Evolutionary conservation across 2,888 invertebrate species (phyloP).

Genomic region (Venusia cambrica): DNA sequence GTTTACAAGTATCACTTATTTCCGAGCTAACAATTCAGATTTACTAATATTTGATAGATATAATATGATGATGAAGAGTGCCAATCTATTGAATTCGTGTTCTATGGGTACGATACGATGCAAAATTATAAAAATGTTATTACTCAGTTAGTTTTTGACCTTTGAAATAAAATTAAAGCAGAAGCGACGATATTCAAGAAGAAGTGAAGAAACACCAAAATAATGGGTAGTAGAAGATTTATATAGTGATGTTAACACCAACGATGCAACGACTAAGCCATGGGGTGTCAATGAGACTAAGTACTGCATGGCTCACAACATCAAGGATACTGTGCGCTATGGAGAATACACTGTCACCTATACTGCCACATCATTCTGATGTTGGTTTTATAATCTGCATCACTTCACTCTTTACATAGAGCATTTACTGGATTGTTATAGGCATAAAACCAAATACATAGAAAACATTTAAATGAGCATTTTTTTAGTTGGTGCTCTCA

Average conservation of each 20-base stretch:
- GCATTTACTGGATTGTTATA: no score
- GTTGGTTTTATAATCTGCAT: not conserved
- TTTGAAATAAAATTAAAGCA: slow-evolving; percentile 41
- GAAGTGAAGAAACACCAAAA: slow-evolving; percentile 60
- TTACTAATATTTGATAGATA: slow-evolving; percentile 20
- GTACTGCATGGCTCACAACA: slow-evolving; percentile 67
- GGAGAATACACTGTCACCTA: slow-evolving; percentile 53
- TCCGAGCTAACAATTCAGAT: slow-evolving; percentile 27
- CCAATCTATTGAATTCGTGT: slow-evolving; percentile 56
- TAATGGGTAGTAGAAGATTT: slow-evolving; percentile 40
- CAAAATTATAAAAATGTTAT: slow-evolving; percentile 53
- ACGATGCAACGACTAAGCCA: slow-evolving; percentile 75
- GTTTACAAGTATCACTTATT: slow-evolving; percentile 26
- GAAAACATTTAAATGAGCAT: no score
- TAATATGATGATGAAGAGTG: slow-evolving; percentile 57
- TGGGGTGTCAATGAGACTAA: slow-evolving; percentile 67
- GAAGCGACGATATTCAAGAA: slow-evolving; percentile 53
- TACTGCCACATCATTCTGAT: slow-evolving; percentile 50
- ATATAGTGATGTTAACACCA: slow-evolving; percentile 53
- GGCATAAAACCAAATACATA: no score
- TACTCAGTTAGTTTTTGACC: slow-evolving; percentile 62
- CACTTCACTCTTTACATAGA: slow-evolving; percentile 13
- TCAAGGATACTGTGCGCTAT: slow-evolving; percentile 59
- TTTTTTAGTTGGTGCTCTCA: no score
- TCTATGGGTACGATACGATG: slow-evolving; percentile 50